phyloP scores from a whole-genome alignment of 2,888 invertebrate species.

The Hemaris fuciformis region DNA sequence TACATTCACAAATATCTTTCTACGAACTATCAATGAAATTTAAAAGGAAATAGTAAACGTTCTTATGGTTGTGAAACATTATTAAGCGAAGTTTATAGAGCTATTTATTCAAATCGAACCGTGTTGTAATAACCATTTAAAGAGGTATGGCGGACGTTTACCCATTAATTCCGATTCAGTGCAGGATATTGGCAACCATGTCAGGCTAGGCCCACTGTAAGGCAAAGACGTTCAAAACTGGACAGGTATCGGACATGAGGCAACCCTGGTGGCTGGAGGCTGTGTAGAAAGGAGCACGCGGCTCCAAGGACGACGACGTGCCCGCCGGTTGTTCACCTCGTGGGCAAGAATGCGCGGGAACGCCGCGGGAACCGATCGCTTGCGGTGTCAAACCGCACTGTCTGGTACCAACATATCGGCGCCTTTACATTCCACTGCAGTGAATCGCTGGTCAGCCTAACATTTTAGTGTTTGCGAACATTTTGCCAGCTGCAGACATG shows the following conservation, averaged over 20 bases:
- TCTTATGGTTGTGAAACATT: neutral
- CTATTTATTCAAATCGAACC: neutral
- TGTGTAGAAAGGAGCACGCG: conserved; percentile 71
- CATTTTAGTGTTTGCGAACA: neutral
- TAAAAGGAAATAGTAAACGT: conserved; percentile 1
- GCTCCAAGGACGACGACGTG: conserved; percentile 69
- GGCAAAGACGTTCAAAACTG: conserved; percentile 12
- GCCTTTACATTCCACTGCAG: conserved; percentile 32
- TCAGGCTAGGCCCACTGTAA: neutral
- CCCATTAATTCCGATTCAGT: neutral
- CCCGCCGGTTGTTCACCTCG: conserved; percentile 75
- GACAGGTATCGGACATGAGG: conserved; percentile 25
- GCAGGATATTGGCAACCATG: conserved; percentile 12
- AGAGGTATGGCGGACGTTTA: neutral
- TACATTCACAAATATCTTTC: neutral
- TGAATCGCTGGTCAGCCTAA: conserved; percentile 25
- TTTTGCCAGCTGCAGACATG: neutral
- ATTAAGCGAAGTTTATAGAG: no score
- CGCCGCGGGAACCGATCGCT: conserved; percentile 50
- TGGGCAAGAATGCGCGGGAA: conserved; percentile 63
- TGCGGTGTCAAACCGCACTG: conserved; percentile 55
- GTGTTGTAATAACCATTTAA: neutral
- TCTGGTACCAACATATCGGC: conserved; percentile 13
- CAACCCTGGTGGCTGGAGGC: conserved; percentile 34
- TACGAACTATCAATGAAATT: neutral